Evolutionary conservation across 2,113 vertebrate genomes (phyloP), one percentile per base, ranked within the genome.

Genomic region (Cryptoleucopteryx plumbea): DNA sequence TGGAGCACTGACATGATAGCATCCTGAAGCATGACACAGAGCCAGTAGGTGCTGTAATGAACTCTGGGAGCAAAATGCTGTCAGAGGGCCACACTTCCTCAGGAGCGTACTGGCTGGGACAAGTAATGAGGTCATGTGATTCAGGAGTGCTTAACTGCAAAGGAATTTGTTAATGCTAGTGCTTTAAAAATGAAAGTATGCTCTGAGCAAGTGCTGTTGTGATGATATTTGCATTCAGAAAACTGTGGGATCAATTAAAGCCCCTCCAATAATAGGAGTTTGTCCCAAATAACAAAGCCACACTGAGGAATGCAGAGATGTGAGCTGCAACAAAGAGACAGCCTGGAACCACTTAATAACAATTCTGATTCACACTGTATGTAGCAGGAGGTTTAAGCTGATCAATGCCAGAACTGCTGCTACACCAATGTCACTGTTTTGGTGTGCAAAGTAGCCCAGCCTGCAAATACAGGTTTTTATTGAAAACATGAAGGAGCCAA

Each of bases 391-490:
- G 42, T 34, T 83, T 67, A 11, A 65, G 55, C n/a, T 56, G 36
- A n/a, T 61, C 23, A 32, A 0, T 71, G 71, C 94, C 81, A 96
- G 40, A 43, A 47, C 82, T 83, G 75, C 94, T 94, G 67, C 95
- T 78, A 25, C 36, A 58, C 68, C 71, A 61, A 2, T 81, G 59
- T 61, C 86, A 79, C 26, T 22, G 7, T 90, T 94, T 73, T 42
- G 58, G 68, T 85, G 42, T 23, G 58, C 34, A 32, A 38, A 67
- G 3, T 6, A 96, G 78, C 50, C 65, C 86, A 89, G 74, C 63
- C 91, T 96, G 94, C 82, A 96, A 62, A 89, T 73, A 45, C 9
- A 1, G 12, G n/a, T 92, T n/a, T 86, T 91, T 93, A 82, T 68
- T 94, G 79, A 62, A 90, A 92, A 75, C n/a, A 32, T 22, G 71